These are phyloP conservation scores for Burhinus bistriatus DNA, from an alignment of 2,113 vertebrate species.

Conservation along the genomic window DNA sequence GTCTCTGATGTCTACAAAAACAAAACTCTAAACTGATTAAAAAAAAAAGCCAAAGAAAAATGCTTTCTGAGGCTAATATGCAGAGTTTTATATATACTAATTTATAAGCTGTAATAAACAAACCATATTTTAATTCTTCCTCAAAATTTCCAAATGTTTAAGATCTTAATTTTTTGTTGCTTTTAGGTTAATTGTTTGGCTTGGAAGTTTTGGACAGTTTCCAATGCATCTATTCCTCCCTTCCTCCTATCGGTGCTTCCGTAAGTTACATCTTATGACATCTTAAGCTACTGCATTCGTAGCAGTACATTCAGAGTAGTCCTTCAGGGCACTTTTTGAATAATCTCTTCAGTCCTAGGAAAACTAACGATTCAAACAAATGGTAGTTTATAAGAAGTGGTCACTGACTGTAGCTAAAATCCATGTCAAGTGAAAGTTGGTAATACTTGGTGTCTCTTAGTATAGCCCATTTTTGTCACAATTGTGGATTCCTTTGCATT, in stretches of 20 bases:
- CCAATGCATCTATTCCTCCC: constrained; percentile 64
- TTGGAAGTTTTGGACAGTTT: constrained; percentile 79
- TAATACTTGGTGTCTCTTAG: no score
- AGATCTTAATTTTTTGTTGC: not conserved
- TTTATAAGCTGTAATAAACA: not conserved
- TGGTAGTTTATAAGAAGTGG: no score
- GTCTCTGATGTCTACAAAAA: not conserved
- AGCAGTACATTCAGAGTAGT: not conserved
- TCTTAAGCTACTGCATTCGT: not conserved
- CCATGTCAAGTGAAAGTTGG: no score
- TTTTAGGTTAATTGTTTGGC: constrained; percentile 81
- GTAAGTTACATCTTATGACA: constrained; percentile 64
- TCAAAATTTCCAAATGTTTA: not conserved
- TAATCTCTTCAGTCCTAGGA: not conserved
- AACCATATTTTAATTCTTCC: not conserved
- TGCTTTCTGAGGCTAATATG: not conserved
- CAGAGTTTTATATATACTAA: not conserved
- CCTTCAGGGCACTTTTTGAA: not conserved
- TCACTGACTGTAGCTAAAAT: no score
- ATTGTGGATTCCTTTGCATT: no score
- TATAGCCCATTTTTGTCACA: no score
- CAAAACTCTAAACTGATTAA: not conserved
- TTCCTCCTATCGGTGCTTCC: constrained; percentile 75
- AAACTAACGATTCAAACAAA: not conserved
- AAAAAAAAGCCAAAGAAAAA: not conserved